Percentiles rank a stretch among this genome's conserved stretches.
Conservation (phyloP, 1,140 invertebrate species). For the Chrysopa pallens region DNA sequence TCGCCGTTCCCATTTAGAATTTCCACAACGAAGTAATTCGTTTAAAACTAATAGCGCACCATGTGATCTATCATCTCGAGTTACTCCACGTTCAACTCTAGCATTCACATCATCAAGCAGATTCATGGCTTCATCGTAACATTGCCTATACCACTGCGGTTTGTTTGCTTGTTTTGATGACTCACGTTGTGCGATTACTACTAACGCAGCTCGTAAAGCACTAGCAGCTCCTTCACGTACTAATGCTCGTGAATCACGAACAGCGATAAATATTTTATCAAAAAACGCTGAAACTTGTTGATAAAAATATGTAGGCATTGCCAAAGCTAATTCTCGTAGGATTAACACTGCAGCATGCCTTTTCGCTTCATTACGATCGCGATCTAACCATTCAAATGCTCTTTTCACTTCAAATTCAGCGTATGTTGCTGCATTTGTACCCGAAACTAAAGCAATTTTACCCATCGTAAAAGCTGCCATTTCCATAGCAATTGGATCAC, state of each 20-base stretch:
- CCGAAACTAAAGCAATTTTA: conserved; percentile 74
- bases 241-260: conserved; percentile 80
- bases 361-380: conserved; percentile 75
- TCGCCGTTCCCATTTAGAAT: conserved; percentile 70
- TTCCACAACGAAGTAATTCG: conserved; percentile 83
- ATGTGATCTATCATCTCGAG: conserved; percentile 80
- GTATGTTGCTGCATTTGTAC: conserved; percentile 85
- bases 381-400: conserved; percentile 83
- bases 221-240: conserved; percentile 86
- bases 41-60: conserved; percentile 87
- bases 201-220: conserved; percentile 77
- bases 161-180: conserved; percentile 76
- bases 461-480: conserved; percentile 89
- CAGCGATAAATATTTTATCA: conserved; percentile 83
- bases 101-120: conserved; percentile 58
- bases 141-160: conserved; percentile 74
- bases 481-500: conserved; percentile 86
- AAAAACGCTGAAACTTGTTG: conserved; percentile 95
- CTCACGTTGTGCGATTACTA: conserved; percentile 88
- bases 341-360: conserved; percentile 84
- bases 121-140: conserved; percentile 71
- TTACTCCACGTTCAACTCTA: conserved; percentile 55
- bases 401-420: conserved; percentile 92
- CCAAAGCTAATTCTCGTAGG: conserved; percentile 81
- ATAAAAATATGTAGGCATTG: conserved; percentile 95